Conservation (phyloP, 2,797 vertebrate genomes). For the Synanceia verrucosa region DNA sequence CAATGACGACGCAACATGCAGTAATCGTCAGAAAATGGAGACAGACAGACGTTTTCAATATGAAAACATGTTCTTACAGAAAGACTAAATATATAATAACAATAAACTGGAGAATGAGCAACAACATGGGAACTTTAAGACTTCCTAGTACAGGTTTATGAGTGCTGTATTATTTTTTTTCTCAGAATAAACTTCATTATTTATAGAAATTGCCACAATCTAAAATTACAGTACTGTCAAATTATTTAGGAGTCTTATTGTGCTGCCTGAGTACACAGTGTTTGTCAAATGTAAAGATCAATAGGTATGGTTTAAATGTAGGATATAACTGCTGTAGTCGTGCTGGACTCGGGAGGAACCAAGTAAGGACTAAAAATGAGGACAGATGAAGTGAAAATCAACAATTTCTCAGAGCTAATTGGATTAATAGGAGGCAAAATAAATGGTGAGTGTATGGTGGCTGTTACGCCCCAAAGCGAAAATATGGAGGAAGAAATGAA, state of each 20-base stretch:
- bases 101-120: too few species aligned
- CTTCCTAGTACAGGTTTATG: background rate
- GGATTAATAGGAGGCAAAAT: constrained; percentile 60
- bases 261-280: background rate
- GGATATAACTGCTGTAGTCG: background rate
- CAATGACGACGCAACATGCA: too few species aligned
- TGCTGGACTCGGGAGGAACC: background rate
- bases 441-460: constrained; percentile 32
- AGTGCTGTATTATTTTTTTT: background rate
- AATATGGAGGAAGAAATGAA: constrained; percentile 1
- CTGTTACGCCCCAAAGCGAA: constrained; percentile 15
- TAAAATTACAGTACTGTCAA: background rate
- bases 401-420: constrained; percentile 58
- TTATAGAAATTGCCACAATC: background rate
- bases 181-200: background rate
- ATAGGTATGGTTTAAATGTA: background rate
- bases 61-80: too few species aligned
- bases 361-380: constrained; percentile 9
- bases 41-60: too few species aligned
- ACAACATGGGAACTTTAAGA: too few species aligned
- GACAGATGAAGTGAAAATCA: constrained; percentile 31
- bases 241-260: background rate
- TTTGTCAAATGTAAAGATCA: background rate
- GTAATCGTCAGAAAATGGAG: too few species aligned
- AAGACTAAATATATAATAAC: too few species aligned